These are phyloP conservation scores for Australoheros scitulus DNA, from an alignment of 2,113 vertebrate genomes.

Conservation along the genomic window DNA sequence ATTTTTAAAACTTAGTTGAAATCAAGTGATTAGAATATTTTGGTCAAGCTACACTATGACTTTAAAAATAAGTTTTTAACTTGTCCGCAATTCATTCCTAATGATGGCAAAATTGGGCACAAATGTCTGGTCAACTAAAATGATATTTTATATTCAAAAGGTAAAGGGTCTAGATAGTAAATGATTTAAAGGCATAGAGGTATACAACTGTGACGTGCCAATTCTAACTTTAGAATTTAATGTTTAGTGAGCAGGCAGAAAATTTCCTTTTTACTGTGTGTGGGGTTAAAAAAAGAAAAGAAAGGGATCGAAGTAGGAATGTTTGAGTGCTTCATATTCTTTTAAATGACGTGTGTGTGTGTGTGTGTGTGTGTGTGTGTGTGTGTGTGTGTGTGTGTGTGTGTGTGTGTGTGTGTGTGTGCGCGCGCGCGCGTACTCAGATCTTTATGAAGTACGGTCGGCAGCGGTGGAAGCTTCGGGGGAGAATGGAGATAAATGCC, in stretches of 20 bases:
- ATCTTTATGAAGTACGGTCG: slow-evolving; percentile 96
- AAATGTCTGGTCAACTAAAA: background rate
- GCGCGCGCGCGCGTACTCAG: slow-evolving; percentile 61
- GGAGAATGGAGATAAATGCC: slow-evolving; percentile 91
- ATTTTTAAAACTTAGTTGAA: background rate
- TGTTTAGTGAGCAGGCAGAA: background rate
- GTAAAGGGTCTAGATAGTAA: background rate
- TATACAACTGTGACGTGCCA: background rate
- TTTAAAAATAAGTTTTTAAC: background rate
- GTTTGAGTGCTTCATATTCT: background rate
- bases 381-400: too few relatives aligned
- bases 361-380: background rate
- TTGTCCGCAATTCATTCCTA: background rate
- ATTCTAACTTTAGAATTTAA: background rate
- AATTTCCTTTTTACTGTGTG: background rate
- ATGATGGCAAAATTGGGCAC: background rate
- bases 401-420: background rate
- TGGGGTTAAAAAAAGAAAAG: background rate
- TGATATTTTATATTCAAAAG: background rate
- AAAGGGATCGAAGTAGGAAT: background rate
- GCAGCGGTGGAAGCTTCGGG: slow-evolving; percentile 94
- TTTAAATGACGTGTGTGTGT: background rate
- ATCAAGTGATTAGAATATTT: background rate
- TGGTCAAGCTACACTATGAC: background rate
- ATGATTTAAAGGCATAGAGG: background rate